phyloP scores from a whole-genome alignment of 2,797 vertebrate genomes.

The Glossophaga mutica region DNA sequence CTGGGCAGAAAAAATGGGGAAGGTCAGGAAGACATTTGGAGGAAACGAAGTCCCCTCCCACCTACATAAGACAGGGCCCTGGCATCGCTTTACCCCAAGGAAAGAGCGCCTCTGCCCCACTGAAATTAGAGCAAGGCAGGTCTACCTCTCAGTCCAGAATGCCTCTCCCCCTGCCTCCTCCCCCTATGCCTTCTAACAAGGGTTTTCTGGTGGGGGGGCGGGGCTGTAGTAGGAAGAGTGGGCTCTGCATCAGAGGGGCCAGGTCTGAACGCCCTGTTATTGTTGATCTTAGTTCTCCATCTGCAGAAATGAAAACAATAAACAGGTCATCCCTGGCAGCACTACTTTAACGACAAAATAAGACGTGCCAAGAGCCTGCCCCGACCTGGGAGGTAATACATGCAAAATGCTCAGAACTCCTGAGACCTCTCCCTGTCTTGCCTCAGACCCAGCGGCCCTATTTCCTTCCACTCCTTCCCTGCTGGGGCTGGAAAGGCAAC shows the following conservation, averaged over 20 bases:
- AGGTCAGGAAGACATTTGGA: neutral
- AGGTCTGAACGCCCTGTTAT: neutral
- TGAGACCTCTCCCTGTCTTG: neutral
- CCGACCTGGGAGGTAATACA: neutral
- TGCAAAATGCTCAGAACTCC: neutral
- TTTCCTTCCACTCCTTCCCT: neutral
- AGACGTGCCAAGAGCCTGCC: neutral
- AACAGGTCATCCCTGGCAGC: neutral
- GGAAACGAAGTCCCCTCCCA: neutral
- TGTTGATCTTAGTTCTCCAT: neutral
- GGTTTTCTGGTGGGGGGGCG: fast-evolving
- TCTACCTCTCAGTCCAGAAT: neutral
- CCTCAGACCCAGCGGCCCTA: neutral
- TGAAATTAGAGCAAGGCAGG: neutral
- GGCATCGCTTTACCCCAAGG: neutral
- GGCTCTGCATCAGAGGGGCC: neutral
- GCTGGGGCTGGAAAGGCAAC: neutral
- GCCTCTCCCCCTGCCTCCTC: too few relatives aligned
- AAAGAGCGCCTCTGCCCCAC: neutral
- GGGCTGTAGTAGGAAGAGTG: neutral
- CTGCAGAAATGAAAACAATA: neutral
- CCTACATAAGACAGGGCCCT: neutral
- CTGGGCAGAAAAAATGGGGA: neutral
- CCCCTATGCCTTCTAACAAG: neutral
- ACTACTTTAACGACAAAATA: neutral